Base-by-base conservation (phyloP, 2,797 vertebrate species). In the Novumbra hubbsi region DNA sequence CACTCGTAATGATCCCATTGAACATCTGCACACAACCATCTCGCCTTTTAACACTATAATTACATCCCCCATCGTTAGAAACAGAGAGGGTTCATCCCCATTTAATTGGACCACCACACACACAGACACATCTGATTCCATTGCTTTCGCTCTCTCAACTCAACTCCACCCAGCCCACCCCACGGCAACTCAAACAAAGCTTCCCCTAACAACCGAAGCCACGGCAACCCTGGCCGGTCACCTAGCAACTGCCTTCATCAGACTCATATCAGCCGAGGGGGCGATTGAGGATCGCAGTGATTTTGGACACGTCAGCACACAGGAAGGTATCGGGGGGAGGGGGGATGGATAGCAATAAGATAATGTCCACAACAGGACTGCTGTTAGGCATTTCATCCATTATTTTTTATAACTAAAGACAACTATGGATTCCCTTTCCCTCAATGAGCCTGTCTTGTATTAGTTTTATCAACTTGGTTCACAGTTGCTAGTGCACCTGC, bases 221-320 rank as follows among this genome's bases (percentile, higher is more conserved):
- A 83, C 68, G 41, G 84, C 79, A 86, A 89, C 84, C 80, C 74
- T 76, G 67, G 66, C 7, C 63, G 1, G 84, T 90, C 79, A 79
- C 88, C 85, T 88, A 88, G 89, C 90, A 88, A 89, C 88, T 27
- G 76, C 73, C 74, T 60, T 57, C 73, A 78, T 63, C 73, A 78
- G 71, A 72, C 69, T 38, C n/a, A 65, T 45, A 49, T 84, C 71
- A 78, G 83, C 67, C 72, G 72, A 79, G 65, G 19, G 60, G 66
- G 55, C 16, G 27, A 24, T 34, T 8, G 55, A 64, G 55, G 71
- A 68, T 72, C 49, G 15, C 76, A 45, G 3, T 24, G 21, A 60
- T 21, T 21, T 73, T 55, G 63, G 52, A 62, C 9, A 15, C 24
- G 72, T 49, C 49, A 64, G 38, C 48, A 70, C 24, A 49, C 21